These are phyloP conservation scores for Larimichthys polyactis DNA, from an alignment of 2,113 vertebrate genomes.

Conservation along the genomic window DNA sequence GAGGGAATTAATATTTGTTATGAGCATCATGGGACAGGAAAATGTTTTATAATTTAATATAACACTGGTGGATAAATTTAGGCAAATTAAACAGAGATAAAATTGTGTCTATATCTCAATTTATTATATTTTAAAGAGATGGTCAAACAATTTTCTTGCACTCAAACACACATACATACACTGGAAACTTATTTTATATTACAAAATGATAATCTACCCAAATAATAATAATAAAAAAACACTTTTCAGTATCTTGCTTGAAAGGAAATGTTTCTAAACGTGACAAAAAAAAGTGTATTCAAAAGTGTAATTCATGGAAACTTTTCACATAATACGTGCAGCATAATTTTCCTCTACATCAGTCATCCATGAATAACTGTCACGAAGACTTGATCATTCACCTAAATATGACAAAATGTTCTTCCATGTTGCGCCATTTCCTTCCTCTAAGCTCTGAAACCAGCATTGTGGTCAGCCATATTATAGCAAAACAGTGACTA, in stretches of 20 bases:
- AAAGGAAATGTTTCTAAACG: not conserved
- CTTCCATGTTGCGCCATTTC: not conserved
- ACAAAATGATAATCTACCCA: not conserved
- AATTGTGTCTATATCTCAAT: not conserved
- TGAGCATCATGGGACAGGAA: too few relatives aligned
- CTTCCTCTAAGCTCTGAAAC: not conserved
- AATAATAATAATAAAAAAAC: not conserved
- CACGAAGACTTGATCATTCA: not conserved
- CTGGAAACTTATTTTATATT: not conserved
- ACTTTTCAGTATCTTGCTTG: not conserved
- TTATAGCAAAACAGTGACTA: not conserved
- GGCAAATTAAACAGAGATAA: not conserved
- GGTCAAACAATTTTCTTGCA: not conserved
- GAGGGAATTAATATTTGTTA: not conserved
- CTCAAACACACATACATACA: not conserved
- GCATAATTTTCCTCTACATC: not conserved
- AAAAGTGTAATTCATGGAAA: not conserved
- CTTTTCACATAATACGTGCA: not conserved
- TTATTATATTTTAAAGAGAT: not conserved
- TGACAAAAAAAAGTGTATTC: not conserved
- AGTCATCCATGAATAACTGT: too few relatives aligned
- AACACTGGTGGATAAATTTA: not conserved
- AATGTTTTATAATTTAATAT: conserved; percentile 3
- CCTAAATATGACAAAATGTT: not conserved
- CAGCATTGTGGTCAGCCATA: not conserved